phyloP scores from a whole-genome alignment of 2,113 vertebrate genomes.

The Xiphophorus couchianus region DNA sequence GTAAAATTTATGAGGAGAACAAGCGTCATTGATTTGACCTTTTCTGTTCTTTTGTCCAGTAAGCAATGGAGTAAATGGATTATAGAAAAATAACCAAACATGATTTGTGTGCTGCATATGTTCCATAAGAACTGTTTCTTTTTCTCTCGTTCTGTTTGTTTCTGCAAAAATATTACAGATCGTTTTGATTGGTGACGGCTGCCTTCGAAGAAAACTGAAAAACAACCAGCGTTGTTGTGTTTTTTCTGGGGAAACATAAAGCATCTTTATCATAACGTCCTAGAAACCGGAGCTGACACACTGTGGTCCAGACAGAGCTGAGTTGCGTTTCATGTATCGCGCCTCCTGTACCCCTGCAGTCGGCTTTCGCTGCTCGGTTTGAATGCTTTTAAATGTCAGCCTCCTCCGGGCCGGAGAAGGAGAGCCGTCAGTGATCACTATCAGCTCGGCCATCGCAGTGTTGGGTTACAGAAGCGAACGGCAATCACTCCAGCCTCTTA shows the following conservation, averaged over 20 bases:
- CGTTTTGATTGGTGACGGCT: background rate
- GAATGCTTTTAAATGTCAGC: conserved; percentile 66
- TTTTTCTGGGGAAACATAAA: background rate
- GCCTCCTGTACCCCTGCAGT: conserved; percentile 42
- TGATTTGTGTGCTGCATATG: conserved; percentile 1
- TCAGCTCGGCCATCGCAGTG: conserved; percentile 48
- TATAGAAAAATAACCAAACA: background rate
- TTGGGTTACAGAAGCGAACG: conserved; percentile 64
- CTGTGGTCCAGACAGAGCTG: background rate
- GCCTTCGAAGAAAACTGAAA: background rate
- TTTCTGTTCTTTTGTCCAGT: conserved; percentile 44
- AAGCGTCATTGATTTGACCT: conserved; percentile 67
- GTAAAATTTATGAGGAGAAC: conserved; percentile 49
- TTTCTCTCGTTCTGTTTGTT: background rate
- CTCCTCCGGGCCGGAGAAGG: conserved; percentile 43
- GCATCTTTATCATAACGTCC: background rate
- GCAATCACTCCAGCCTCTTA: conserved; percentile 50
- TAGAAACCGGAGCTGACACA: background rate
- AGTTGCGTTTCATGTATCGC: conserved; percentile 7
- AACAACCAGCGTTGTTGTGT: background rate
- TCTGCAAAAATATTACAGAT: background rate
- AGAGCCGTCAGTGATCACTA: conserved; percentile 61
- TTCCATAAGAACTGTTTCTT: background rate
- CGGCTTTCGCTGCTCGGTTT: conserved; percentile 46
- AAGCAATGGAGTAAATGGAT: conserved; percentile 44